These are phyloP conservation scores for Oegoconia quadripuncta DNA, from an alignment of 2,888 invertebrate genomes.

Conservation along the genomic window DNA sequence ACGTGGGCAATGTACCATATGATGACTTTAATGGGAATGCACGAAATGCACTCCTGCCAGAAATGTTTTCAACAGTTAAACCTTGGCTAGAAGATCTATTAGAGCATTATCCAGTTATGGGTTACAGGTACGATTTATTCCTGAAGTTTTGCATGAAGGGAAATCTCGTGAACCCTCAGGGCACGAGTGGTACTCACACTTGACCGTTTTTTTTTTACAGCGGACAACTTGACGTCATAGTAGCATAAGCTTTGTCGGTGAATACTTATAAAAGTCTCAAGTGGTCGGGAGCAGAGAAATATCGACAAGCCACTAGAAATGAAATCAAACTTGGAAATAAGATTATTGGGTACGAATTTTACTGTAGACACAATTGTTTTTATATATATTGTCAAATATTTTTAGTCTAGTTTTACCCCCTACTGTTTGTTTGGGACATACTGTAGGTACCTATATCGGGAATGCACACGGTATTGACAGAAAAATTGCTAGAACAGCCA, in stretches of 20 bases:
- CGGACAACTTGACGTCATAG: constrained; percentile 9
- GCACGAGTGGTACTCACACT: neutral
- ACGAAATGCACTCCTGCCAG: neutral
- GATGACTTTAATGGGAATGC: neutral
- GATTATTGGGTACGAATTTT: neutral
- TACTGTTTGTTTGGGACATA: neutral
- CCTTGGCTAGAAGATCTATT: constrained; percentile 24
- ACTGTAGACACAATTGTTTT: too few species aligned
- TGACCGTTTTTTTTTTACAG: neutral
- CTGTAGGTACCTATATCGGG: neutral
- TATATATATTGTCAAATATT: too few species aligned
- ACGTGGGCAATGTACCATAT: constrained; percentile 1
- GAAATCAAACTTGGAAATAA: neutral
- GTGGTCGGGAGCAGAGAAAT: constrained; percentile 1
- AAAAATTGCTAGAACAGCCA: too few species aligned
- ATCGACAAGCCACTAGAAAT: neutral
- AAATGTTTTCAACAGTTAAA: constrained; percentile 10
- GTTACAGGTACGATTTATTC: constrained; percentile 17
- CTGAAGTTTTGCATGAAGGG: neutral
- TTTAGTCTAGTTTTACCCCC: too few species aligned
- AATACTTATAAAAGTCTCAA: constrained; percentile 4
- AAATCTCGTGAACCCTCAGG: neutral
- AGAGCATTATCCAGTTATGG: constrained; percentile 25
- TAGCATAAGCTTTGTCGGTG: constrained; percentile 5
- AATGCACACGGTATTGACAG: too few species aligned